These are phyloP conservation scores for Poecilia picta DNA, from an alignment of 2,797 vertebrate species.

Conservation along the genomic window DNA sequence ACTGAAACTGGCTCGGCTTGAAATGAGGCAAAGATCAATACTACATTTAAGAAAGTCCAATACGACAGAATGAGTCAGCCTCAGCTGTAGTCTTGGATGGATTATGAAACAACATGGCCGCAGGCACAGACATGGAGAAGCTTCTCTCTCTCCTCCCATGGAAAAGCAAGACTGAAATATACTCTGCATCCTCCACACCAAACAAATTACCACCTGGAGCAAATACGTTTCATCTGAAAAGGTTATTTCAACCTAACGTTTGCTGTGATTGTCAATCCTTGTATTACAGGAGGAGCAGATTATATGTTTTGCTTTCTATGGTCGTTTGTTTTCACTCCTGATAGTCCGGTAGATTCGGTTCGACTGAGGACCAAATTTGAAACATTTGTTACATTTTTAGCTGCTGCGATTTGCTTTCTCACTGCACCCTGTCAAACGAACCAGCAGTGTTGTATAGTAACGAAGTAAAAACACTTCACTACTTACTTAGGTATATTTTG, in stretches of 20 bases:
- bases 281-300: background rate
- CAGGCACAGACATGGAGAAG: background rate
- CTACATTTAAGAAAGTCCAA: background rate
- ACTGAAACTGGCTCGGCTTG: background rate
- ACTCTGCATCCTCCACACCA: background rate
- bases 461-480: no score
- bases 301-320: background rate
- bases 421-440: no score
- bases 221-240: background rate
- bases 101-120: constrained; percentile 7
- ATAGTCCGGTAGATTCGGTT: no score
- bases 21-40: background rate
- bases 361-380: no score
- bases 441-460: no score
- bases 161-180: constrained; percentile 5
- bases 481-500: no score
- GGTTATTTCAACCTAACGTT: background rate
- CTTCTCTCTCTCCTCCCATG: no score
- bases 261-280: background rate
- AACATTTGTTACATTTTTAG: no score
- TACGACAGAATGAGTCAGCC: background rate
- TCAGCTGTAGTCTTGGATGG: background rate
- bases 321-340: background rate
- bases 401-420: no score
- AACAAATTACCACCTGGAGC: background rate